A percentile compares a stretch with the other conserved stretches of the same genome.
Conservation (phyloP, 1,140 invertebrate species). For the Lethrus apterus region DNA sequence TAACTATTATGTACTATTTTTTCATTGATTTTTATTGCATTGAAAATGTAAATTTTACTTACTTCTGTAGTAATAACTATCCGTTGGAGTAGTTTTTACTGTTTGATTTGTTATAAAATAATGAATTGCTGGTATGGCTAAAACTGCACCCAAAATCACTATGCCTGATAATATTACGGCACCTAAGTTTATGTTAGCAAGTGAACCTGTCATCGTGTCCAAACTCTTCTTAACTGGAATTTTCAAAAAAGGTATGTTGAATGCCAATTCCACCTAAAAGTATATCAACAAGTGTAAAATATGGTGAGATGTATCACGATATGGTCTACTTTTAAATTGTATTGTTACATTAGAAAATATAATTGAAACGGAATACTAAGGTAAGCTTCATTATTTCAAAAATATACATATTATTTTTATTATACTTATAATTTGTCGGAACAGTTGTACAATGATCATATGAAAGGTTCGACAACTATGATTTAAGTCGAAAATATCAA, state of each 20-base stretch:
- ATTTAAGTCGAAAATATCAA: too few species aligned
- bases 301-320: background rate
- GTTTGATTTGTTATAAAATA: slow-evolving; percentile 16
- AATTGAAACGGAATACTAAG: too few species aligned
- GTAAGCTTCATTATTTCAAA: too few species aligned
- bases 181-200: slow-evolving; percentile 35
- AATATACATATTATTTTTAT: too few species aligned
- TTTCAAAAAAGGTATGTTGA: slow-evolving; percentile 35
- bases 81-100: slow-evolving; percentile 17
- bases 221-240: slow-evolving; percentile 36
- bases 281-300: slow-evolving; percentile 4
- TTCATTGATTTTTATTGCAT: background rate
- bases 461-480: too few species aligned
- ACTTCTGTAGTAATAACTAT: slow-evolving; percentile 19
- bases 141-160: slow-evolving; percentile 27
- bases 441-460: too few species aligned
- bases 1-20: too few species aligned
- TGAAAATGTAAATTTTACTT: slow-evolving; percentile 13
- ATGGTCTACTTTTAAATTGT: too few species aligned
- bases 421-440: too few species aligned
- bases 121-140: slow-evolving; percentile 28
- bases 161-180: slow-evolving; percentile 31
- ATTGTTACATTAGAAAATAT: too few species aligned
- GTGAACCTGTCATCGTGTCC: slow-evolving; percentile 24
- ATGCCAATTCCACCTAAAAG: slow-evolving; percentile 37